phyloP scores from a whole-genome alignment of 2,113 vertebrate species.

The Cottus gobio region DNA sequence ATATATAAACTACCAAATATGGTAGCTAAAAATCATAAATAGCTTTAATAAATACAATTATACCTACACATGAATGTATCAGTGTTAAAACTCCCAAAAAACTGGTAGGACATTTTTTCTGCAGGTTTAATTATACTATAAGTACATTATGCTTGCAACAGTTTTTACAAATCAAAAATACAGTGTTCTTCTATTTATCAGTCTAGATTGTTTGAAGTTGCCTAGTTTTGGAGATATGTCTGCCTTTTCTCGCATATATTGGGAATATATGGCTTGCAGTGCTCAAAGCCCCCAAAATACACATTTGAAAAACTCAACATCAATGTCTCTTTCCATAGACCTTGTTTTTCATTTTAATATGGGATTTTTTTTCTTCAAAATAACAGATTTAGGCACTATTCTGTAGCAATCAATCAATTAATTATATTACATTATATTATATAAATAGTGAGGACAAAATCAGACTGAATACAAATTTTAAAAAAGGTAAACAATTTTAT shows the following conservation, averaged over 20 bases:
- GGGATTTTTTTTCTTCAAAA: neutral
- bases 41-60: neutral
- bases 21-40: neutral
- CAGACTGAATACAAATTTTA: constrained; percentile 15
- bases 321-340: neutral
- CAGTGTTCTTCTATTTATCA: neutral
- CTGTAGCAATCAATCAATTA: neutral
- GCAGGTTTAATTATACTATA: neutral
- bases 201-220: neutral
- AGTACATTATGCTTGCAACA: neutral
- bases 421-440: too few relatives aligned
- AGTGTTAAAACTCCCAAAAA: neutral
- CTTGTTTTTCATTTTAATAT: neutral
- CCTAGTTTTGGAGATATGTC: neutral
- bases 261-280: neutral
- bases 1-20: neutral
- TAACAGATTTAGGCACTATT: neutral
- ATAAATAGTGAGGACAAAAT: constrained; percentile 19
- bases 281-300: neutral
- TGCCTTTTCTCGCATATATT: neutral
- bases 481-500: constrained; percentile 54
- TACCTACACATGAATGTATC: neutral
- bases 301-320: neutral
- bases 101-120: neutral
- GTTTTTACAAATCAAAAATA: neutral